Percentiles rank a stretch among this genome's conserved stretches.
phyloP scores from a whole-genome alignment of 64 coral and sea anemone species.

The Astreopora myriophthalma region DNA sequence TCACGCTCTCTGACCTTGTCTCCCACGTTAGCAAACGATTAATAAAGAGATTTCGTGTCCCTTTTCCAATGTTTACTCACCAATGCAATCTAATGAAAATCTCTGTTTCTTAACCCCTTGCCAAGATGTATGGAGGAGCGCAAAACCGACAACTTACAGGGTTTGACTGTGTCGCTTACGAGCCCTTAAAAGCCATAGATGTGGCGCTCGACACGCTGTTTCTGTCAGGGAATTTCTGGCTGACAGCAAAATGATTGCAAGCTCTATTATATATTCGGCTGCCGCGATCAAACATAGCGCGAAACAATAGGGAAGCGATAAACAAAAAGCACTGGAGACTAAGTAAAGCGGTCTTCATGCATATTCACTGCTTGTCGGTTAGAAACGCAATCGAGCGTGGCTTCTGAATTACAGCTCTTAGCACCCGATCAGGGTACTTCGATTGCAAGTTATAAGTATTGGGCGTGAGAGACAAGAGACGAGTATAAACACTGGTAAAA shows the following conservation, averaged over 20 bases:
- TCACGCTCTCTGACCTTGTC: constrained; percentile 10
- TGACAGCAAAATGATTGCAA: constrained; percentile 29
- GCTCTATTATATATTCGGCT: constrained; percentile 4
- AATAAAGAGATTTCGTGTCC: constrained; percentile 12
- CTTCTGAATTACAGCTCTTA: background rate
- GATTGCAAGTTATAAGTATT: background rate
- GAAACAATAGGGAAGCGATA: constrained; percentile 17
- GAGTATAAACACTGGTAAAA: background rate
- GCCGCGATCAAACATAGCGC: background rate
- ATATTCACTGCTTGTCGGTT: constrained; percentile 42
- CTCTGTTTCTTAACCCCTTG: constrained; percentile 3
- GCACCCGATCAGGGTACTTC: background rate
- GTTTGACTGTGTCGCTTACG: background rate
- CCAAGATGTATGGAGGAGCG: background rate
- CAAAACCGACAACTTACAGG: background rate
- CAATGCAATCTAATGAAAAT: constrained; percentile 41
- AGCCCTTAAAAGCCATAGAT: background rate
- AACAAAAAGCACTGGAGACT: constrained; percentile 19
- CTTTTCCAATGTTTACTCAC: constrained; percentile 12
- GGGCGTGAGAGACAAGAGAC: background rate
- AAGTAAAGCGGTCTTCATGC: constrained; percentile 14
- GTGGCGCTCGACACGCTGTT: background rate
- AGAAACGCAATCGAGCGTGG: constrained; percentile 6
- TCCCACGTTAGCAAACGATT: background rate
- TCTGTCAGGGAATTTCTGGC: background rate